These are phyloP conservation scores for Myotis lucifugus DNA, from an alignment of 2,113 vertebrate genomes.

Conservation along the genomic window DNA sequence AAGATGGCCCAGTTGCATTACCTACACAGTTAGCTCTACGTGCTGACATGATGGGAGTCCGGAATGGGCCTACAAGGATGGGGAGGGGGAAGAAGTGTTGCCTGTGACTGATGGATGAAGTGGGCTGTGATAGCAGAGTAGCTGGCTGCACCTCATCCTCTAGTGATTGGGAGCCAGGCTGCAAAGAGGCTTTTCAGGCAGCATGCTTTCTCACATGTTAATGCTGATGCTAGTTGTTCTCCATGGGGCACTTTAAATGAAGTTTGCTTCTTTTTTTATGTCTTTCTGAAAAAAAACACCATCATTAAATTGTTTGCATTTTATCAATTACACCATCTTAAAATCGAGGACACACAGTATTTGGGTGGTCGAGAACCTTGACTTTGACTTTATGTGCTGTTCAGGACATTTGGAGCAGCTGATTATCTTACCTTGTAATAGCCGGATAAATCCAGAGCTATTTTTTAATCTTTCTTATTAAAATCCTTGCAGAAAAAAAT, in stretches of 20 bases:
- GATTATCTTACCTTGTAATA: constrained; percentile 10
- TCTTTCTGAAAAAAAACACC: not conserved
- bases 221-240: not conserved
- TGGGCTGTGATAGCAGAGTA: not conserved
- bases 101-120: not conserved
- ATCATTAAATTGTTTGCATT: not conserved
- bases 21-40: not conserved
- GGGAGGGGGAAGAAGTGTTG: not conserved
- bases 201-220: not conserved
- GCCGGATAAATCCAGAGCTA: not conserved
- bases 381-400: constrained; percentile 18
- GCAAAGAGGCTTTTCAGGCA: not conserved
- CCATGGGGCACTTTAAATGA: not conserved
- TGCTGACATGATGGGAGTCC: not conserved
- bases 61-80: not conserved
- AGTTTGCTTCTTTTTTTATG: not conserved
- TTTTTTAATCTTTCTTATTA: not conserved
- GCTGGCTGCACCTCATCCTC: not conserved
- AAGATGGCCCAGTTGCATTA: too few species aligned
- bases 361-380: not conserved
- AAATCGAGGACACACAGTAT: not conserved
- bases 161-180: not conserved
- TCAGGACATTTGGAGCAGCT: constrained; percentile 23
- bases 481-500: constrained; percentile 53
- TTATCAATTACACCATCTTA: not conserved